phyloP scores from a whole-genome alignment of 35 echinoderm and acorn worm species.

The Ophiothrix spiculata region DNA sequence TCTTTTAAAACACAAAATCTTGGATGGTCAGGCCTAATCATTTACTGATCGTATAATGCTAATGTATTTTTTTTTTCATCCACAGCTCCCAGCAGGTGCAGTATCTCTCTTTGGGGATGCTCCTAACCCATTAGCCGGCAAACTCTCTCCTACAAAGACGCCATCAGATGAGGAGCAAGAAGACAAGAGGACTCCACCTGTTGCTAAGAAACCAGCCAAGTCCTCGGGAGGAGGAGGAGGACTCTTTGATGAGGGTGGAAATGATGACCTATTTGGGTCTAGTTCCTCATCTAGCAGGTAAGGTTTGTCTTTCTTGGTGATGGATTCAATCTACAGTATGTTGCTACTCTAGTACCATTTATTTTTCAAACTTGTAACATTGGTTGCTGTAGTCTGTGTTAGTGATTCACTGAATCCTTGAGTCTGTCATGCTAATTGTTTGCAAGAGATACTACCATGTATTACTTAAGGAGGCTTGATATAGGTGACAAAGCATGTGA shows the following conservation, averaged over 20 bases:
- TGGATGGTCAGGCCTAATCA: not conserved
- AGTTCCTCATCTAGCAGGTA: conserved; percentile 1
- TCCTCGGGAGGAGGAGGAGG: conserved; percentile 21
- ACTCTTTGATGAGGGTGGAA: conserved; percentile 73
- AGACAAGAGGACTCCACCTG: not conserved
- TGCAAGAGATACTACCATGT: too few species aligned
- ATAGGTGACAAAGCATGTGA: too few species aligned
- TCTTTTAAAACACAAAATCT: not conserved
- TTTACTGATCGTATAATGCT: not conserved
- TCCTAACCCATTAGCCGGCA: conserved; percentile 52
- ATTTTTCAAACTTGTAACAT: too few species aligned
- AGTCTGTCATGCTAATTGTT: too few species aligned
- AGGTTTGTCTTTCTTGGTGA: too few species aligned
- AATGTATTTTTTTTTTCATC: not conserved
- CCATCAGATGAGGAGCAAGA: conserved; percentile 46
- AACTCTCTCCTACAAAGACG: conserved; percentile 25
- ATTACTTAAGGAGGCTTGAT: too few species aligned
- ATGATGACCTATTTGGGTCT: conserved; percentile 62
- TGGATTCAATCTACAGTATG: too few species aligned
- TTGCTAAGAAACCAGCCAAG: conserved; percentile 42
- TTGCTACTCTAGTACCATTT: too few species aligned
- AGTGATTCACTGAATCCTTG: too few species aligned
- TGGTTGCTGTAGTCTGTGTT: too few species aligned
- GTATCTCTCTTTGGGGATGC: conserved; percentile 75
- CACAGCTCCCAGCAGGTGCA: conserved; percentile 77